Evolutionary conservation across 2,797 vertebrate genomes (phyloP), one percentile per base, ranked within the genome.

Genomic region (Acipenser oxyrinchus): DNA sequence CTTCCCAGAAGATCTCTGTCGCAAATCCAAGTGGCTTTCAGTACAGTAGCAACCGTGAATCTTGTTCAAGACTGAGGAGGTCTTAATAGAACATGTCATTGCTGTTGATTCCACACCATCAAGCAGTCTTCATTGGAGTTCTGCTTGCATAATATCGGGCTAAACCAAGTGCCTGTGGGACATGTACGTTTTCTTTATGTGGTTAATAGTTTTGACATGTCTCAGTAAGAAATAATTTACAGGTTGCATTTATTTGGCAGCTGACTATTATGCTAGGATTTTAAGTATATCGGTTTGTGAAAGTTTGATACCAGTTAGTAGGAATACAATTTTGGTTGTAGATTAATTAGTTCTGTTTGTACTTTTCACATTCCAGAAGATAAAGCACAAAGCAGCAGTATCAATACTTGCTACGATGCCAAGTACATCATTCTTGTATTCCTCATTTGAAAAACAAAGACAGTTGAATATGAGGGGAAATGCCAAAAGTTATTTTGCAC

Each of bases 1-100:
- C 86, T 96, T 95, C 83, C 94, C 94, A 9, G 83, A 86, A 6
- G 79, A 86, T 75, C 87, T 92, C 79, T 80, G 81, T 37, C 80
- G 76, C 60, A 83, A 89, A 74, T 74, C 79, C 0, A 84, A 83
- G 76, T 86, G 84, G 73, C 86, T 37, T 37, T 37, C 23, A 37
- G 23, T 37, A 37, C 23, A 37, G 86, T 66, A 85, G 84, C 51
- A 73, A 79, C 57, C 79, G 79, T 77, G 81, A n/a, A 59, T 87
- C 81, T 74, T 77, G 69, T 74, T 50, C 13, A 67, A 51, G 63
- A 71, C 66, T 64, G 66, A 59, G 58, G 71, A 75, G 68, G 72
- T 75, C 85, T 82, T 82, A 84, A 84, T 85, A 84, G 15, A 60
- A 68, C 62, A 51, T 60, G 13, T 65, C 66, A 67, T 62, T n/a